Percentiles rank a stretch among this genome's conserved stretches.
Evolutionary conservation across 1,140 invertebrate species (phyloP).

Genomic region (Bombus sibiricus): DNA sequence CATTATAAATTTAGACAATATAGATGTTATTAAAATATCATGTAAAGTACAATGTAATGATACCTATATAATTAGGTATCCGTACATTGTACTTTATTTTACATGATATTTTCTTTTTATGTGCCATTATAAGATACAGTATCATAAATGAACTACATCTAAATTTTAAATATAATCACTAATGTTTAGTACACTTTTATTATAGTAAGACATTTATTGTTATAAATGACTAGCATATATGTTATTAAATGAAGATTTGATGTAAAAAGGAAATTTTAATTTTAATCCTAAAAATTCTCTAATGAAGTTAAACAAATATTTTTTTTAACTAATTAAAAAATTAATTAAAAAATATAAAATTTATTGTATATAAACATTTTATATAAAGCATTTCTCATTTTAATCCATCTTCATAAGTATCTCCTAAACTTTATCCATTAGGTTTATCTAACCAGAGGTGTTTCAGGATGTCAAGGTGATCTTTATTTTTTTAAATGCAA

Average conservation of each 20-base stretch:
- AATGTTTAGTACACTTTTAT: not conserved
- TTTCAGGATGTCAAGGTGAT: too few relatives aligned
- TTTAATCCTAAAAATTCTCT: not conserved
- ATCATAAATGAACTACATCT: not conserved
- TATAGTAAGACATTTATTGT: slow-evolving; percentile 3
- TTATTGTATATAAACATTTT: not conserved
- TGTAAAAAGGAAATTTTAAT: not conserved
- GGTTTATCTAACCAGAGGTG: too few relatives aligned
- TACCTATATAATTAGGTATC: not conserved
- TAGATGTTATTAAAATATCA: not conserved
- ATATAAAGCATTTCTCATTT: too few relatives aligned
- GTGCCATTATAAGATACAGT: not conserved
- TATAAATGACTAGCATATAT: not conserved
- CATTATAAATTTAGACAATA: not conserved
- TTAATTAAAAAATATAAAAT: not conserved
- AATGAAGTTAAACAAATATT: not conserved
- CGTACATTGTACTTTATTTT: too few relatives aligned
- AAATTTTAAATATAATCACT: not conserved
- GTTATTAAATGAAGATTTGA: not conserved
- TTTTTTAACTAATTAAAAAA: not conserved
- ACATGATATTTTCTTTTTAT: not conserved
- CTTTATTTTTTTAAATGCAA: too few relatives aligned
- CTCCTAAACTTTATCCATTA: too few relatives aligned
- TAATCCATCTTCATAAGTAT: too few relatives aligned
- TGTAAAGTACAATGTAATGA: too few relatives aligned